Evolutionary conservation across 1,140 invertebrate genomes (phyloP), one percentile per base, ranked within the genome.

Genomic region (Magallana ariakensis): DNA sequence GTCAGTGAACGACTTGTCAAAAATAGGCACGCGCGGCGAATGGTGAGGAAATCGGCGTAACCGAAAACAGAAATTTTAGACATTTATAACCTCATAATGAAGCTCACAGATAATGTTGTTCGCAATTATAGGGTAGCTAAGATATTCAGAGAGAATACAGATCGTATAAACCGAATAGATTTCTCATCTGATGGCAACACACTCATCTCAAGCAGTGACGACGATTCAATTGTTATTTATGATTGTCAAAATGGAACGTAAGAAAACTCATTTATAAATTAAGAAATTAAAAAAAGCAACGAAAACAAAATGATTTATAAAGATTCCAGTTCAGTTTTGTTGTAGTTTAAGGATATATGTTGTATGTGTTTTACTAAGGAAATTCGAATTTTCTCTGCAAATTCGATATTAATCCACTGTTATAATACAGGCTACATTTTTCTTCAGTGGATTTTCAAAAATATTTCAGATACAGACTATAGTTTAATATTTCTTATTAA

Each of bases 141-240:
- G 95, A 97, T 99, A 80, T 99, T 99, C 95, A 96, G 97, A 87
- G 98, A 99, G 95, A 99, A 99, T 95, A 98, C 97, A 22, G 98
- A 99, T 94, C 97, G 98, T 95, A 99, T 99, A 93, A 99, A 99
- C 95, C 98, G 98, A 94, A 98, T 99, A 93, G 98, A 99, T 95
- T 99, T 99, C 95, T 98, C 98, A 60, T 96, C 97, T 0, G 98
- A 96, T 94, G 99, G 99, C 57, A 98, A 99, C 94, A 97, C 97
- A 26, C 95, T 99, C 54, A 99, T 99, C 93, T 98, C 98, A 0
- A 99, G 98, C 92, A 99, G 98, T 93, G 98, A 99, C 95, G 99
- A 99, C 95, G 99, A 99, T 95, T 99, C 99, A 94, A 99, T 99
- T 91, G 98, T 99, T 26, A 99, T 99, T 88, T 99, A 99, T 94